phyloP scores from a whole-genome alignment of 2,888 invertebrate species.

The Scaeva pyrastri region DNA sequence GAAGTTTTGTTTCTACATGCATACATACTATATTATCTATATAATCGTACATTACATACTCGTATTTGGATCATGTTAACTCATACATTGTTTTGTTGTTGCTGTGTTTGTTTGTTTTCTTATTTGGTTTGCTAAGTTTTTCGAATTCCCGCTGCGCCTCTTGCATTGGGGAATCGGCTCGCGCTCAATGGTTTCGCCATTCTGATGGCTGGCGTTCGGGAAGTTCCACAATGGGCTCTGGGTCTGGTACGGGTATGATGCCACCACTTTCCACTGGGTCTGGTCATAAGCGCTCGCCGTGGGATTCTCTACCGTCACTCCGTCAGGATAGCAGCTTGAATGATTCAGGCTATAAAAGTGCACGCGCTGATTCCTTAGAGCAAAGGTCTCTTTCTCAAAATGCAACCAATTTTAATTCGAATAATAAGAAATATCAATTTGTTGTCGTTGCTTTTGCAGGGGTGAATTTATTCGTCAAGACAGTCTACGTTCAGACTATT shows the following conservation, averaged over 20 bases:
- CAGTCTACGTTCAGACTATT: constrained; percentile 94
- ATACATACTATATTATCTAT: neutral
- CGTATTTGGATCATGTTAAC: constrained; percentile 42
- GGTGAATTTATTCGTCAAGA: constrained; percentile 95
- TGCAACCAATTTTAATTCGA: constrained; percentile 6
- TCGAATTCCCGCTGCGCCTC: constrained; percentile 90
- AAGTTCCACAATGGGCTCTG: constrained; percentile 88
- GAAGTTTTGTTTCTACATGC: neutral
- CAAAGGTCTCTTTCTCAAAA: constrained; percentile 87
- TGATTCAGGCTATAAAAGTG: constrained; percentile 94
- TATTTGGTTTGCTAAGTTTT: constrained; percentile 75
- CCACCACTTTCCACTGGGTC: constrained; percentile 83
- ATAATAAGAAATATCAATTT: constrained; percentile 43
- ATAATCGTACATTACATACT: no score
- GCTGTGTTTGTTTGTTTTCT: constrained; percentile 11
- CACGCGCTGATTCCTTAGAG: constrained; percentile 93
- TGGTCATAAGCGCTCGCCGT: constrained; percentile 91
- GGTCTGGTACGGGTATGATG: constrained; percentile 85
- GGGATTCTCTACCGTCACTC: constrained; percentile 94
- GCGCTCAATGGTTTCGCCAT: constrained; percentile 95
- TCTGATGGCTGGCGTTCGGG: constrained; percentile 94
- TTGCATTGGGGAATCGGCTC: constrained; percentile 94
- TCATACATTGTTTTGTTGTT: constrained; percentile 44
- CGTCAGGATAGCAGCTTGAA: constrained; percentile 94
- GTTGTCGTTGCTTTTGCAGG: constrained; percentile 84